A percentile compares a stretch with the other conserved stretches of the same genome.
Conservation (phyloP, 2,888 invertebrate genomes). For the Stenolophus ochropezus region DNA sequence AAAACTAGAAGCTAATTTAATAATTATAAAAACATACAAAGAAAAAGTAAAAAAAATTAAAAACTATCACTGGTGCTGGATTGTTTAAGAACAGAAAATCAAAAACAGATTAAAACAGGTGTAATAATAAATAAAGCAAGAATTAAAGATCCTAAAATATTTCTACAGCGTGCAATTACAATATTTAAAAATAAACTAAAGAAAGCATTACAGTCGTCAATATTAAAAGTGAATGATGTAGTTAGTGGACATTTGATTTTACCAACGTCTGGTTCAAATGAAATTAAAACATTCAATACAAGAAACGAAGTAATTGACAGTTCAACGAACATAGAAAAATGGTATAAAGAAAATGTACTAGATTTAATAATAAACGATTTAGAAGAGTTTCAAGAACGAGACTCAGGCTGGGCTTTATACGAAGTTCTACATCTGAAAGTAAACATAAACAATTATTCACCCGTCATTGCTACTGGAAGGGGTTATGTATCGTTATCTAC, state of each 20-base stretch:
- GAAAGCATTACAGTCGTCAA: background rate
- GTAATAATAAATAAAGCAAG: background rate
- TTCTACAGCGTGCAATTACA: background rate
- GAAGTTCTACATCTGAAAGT: constrained; percentile 38
- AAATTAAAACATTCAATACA: constrained; percentile 63
- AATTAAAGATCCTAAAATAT: background rate
- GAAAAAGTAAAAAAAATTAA: background rate
- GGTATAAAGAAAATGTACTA: constrained; percentile 60
- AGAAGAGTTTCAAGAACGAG: constrained; percentile 28
- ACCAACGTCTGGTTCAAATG: background rate
- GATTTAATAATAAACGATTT: constrained; percentile 34
- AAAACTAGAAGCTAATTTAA: background rate
- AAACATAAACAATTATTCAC: constrained; percentile 7
- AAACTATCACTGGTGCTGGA: background rate
- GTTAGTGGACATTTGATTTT: constrained; percentile 27
- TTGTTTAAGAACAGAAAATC: background rate
- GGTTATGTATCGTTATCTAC: constrained; percentile 59
- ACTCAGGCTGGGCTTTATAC: constrained; percentile 11
- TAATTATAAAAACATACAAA: background rate
- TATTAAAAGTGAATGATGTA: constrained; percentile 26
- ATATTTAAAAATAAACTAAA: constrained; percentile 40
- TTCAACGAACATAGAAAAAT: constrained; percentile 62
- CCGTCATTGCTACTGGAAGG: background rate
- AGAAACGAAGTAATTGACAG: constrained; percentile 61
- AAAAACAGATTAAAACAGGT: background rate